These are phyloP conservation scores for Hipposideros armiger DNA, from an alignment of 2,113 vertebrate species.

Conservation along the genomic window DNA sequence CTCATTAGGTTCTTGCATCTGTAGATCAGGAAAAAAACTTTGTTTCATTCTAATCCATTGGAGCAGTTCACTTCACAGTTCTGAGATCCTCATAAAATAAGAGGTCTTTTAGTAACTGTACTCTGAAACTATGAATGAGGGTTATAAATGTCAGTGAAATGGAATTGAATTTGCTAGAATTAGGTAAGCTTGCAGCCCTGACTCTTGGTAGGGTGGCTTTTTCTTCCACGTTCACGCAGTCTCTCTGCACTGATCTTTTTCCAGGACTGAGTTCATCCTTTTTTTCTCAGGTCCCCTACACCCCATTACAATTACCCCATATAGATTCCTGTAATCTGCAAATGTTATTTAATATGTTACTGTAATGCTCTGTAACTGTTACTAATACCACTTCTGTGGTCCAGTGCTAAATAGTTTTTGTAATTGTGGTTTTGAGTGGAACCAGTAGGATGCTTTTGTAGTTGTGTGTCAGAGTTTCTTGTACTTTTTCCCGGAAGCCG, in stretches of 20 bases:
- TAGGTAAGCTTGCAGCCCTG: neutral
- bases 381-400: neutral
- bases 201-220: neutral
- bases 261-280: neutral
- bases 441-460: slow-evolving; percentile 58
- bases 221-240: neutral
- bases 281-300: neutral
- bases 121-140: neutral
- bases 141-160: neutral
- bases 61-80: neutral
- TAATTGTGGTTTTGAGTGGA: slow-evolving; percentile 34
- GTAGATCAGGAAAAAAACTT: slow-evolving; percentile 6
- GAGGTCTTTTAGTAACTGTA: neutral
- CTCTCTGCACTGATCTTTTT: slow-evolving; percentile 19
- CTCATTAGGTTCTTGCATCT: neutral
- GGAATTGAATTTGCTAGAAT: slow-evolving; percentile 27
- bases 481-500: slow-evolving; percentile 48
- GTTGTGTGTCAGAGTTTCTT: slow-evolving; percentile 59
- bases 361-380: neutral
- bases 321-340: neutral
- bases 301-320: neutral
- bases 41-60: neutral
- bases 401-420: slow-evolving; percentile 23
- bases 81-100: slow-evolving; percentile 26
- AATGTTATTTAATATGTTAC: neutral